Percentiles rank a stretch among this genome's conserved stretches.
These are phyloP conservation scores for Acrocephalus arundinaceus DNA, from an alignment of 2,113 vertebrate genomes.

Conservation along the genomic window DNA sequence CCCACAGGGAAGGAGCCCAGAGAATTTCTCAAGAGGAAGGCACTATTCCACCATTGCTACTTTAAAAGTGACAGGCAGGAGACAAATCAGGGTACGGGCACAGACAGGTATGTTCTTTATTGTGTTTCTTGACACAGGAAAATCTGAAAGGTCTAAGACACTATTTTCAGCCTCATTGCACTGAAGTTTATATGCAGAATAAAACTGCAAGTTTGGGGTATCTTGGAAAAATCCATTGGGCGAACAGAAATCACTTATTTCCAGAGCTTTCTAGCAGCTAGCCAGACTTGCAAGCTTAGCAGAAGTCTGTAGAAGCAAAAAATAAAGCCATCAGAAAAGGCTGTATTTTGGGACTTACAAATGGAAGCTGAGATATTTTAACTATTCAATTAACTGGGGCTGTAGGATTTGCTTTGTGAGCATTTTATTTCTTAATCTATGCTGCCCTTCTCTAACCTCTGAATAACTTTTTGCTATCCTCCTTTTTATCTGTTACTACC, in stretches of 20 bases:
- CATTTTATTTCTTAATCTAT: constrained; percentile 53
- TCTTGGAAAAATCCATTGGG: constrained; percentile 21
- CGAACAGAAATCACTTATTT: background rate
- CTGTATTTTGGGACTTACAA: constrained; percentile 24
- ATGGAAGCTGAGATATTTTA: constrained; percentile 47
- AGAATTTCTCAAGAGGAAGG: constrained; percentile 36
- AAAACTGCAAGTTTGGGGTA: background rate
- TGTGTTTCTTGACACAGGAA: background rate
- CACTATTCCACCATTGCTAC: background rate
- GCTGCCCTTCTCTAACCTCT: constrained; percentile 33
- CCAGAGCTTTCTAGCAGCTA: background rate
- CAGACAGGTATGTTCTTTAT: constrained; percentile 17
- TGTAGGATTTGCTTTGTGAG: constrained; percentile 51
- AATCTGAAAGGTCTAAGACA: constrained; percentile 1
- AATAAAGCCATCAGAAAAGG: constrained; percentile 32
- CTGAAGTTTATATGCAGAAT: constrained; percentile 1
- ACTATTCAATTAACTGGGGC: constrained; percentile 46
- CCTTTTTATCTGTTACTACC: constrained; percentile 9
- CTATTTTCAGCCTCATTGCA: background rate
- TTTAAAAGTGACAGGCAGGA: constrained; percentile 34
- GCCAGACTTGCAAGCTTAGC: constrained; percentile 46
- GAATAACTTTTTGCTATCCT: constrained; percentile 31
- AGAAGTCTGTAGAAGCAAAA: constrained; percentile 4
- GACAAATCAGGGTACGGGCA: background rate
- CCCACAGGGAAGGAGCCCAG: constrained; percentile 14